A percentile compares a stretch with the other conserved stretches of the same genome.
Conservation (phyloP, 2,888 invertebrate genomes). For the Chymomyza fuscimana region DNA sequence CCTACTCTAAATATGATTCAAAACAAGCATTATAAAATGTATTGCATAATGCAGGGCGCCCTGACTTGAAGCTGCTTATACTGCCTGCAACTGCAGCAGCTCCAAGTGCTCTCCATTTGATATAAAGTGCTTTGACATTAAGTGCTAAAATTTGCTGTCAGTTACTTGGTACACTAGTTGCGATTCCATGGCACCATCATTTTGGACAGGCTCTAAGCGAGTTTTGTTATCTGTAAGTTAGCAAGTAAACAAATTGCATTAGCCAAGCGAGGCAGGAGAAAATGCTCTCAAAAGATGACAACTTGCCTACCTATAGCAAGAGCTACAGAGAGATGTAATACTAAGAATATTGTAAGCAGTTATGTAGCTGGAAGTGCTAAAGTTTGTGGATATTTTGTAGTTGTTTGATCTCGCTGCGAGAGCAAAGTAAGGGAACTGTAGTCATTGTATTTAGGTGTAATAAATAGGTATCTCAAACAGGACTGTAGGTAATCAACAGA, state of each 20-base stretch:
- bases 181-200: slow-evolving; percentile 45
- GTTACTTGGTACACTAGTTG: slow-evolving; percentile 16
- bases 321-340: not conserved
- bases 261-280: not conserved
- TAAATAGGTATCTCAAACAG: too few relatives aligned
- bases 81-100: slow-evolving; percentile 13
- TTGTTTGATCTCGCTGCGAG: too few relatives aligned
- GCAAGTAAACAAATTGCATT: slow-evolving; percentile 54
- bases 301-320: not conserved
- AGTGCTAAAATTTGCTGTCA: slow-evolving; percentile 19
- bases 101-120: slow-evolving; percentile 50
- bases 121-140: slow-evolving; percentile 51
- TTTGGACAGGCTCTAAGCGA: slow-evolving; percentile 66
- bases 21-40: slow-evolving; percentile 71
- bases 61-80: not conserved
- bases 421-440: too few relatives aligned
- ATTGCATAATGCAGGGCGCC: slow-evolving; percentile 45
- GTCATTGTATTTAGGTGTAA: too few relatives aligned
- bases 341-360: too few relatives aligned
- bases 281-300: not conserved
- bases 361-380: too few relatives aligned
- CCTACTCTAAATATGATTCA: slow-evolving; percentile 60
- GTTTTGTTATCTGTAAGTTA: slow-evolving; percentile 61
- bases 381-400: too few relatives aligned
- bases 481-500: too few relatives aligned